phyloP scores from a whole-genome alignment of 2,888 invertebrate species.

The Cheilosia urbana region DNA sequence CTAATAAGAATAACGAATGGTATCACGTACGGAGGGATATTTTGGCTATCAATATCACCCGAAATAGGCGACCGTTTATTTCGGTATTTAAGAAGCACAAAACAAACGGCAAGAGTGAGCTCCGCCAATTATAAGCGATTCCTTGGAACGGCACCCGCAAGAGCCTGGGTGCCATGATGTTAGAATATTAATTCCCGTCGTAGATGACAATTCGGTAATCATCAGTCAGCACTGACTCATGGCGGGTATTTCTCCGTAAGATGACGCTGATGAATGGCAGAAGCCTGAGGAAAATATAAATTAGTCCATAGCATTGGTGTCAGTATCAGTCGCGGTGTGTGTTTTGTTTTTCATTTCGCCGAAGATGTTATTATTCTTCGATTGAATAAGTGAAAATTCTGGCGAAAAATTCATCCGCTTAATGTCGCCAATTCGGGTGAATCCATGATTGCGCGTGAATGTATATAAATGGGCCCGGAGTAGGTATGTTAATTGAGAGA shows the following conservation, averaged over 20 bases:
- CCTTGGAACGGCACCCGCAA: slow-evolving; percentile 12
- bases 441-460: slow-evolving; percentile 43
- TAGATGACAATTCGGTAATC: slow-evolving; percentile 45
- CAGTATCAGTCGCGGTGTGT: background rate
- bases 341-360: slow-evolving; percentile 4
- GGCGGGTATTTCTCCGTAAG: slow-evolving; percentile 48
- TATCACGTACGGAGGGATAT: slow-evolving; percentile 13
- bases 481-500: slow-evolving; percentile 32
- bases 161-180: slow-evolving; percentile 11
- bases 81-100: background rate
- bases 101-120: background rate
- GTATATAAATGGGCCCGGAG: slow-evolving; percentile 26
- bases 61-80: slow-evolving; percentile 16
- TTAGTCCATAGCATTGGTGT: slow-evolving; percentile 13
- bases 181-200: slow-evolving; percentile 44
- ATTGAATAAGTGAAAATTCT: slow-evolving; percentile 25
- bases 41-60: slow-evolving; percentile 14
- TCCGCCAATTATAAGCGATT: slow-evolving; percentile 1
- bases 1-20: slow-evolving; percentile 20
- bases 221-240: slow-evolving; percentile 31
- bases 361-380: slow-evolving; percentile 4
- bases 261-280: slow-evolving; percentile 40
- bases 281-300: slow-evolving; percentile 57
- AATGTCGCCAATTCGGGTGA: slow-evolving; percentile 43
- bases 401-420: slow-evolving; percentile 46